Evolutionary conservation across 2,113 vertebrate species (phyloP).

Genomic region (Tricholaema leucomelas): DNA sequence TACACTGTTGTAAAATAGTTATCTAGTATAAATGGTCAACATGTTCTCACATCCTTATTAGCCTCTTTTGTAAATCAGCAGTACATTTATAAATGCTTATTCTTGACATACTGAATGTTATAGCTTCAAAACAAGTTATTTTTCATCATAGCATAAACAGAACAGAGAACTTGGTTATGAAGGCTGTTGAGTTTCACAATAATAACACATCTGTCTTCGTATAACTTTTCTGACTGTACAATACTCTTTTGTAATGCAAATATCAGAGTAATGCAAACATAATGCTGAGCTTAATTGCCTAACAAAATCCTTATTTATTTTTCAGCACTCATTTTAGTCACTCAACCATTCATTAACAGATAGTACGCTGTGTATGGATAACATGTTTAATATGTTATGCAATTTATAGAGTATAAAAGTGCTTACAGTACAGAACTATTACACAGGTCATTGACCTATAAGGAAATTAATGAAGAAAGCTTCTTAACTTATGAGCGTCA

Average conservation of each 20-base stretch:
- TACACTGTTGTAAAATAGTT: background rate
- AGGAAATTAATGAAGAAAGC: slow-evolving; percentile 57
- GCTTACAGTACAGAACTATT: slow-evolving; percentile 26
- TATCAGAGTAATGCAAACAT: background rate
- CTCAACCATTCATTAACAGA: slow-evolving; percentile 46
- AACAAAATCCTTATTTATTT: slow-evolving; percentile 20
- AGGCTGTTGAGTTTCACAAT: background rate
- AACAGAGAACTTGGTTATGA: background rate
- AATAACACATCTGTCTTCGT: slow-evolving; percentile 9
- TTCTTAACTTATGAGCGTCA: background rate
- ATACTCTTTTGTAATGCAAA: background rate
- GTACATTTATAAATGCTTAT: slow-evolving; percentile 39
- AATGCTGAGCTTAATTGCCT: background rate
- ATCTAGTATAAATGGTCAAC: slow-evolving; percentile 1
- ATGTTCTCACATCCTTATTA: background rate
- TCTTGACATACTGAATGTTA: slow-evolving; percentile 1
- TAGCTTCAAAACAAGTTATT: slow-evolving; percentile 34
- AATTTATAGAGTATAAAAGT: slow-evolving; percentile 53
- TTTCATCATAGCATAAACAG: slow-evolving; percentile 2
- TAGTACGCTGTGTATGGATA: slow-evolving; percentile 18
- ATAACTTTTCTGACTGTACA: background rate
- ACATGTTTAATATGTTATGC: slow-evolving; percentile 51
- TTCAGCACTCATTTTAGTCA: slow-evolving; percentile 25
- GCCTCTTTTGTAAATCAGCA: background rate
- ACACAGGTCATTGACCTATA: slow-evolving; percentile 44